Evolutionary conservation across 2,888 invertebrate species (phyloP), one percentile per base, ranked within the genome.

Genomic region (Stratiomys singularior): DNA sequence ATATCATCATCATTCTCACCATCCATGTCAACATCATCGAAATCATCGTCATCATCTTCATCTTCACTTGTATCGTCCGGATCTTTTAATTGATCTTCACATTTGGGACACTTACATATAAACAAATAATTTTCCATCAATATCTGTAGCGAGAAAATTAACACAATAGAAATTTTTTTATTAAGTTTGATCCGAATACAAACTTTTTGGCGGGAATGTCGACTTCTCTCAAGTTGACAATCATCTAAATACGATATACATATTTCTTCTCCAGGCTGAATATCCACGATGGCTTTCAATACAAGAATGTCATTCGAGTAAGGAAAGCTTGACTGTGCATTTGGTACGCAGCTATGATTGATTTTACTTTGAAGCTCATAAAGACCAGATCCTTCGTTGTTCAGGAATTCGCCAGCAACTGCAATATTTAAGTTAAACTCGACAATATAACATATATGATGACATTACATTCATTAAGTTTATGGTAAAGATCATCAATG

Each of bases 301-400:
- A 92, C 92, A 78, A 96, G 87, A 77, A 91, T 90, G 80, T 93
- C 93, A 85, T 96, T 94, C 66, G 95, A 94, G 83, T 94, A 91
- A 0, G 94, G 93, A 85, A 97, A 98, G 25, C 93, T 91, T 0
- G 94, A 92, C 84, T 94, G 92, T 0, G 96, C 96, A 86, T 97
- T 98, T 0, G 98, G 97, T 0, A 89, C 86, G 84, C 98, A 98
- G 83, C 95, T 97, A 87, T 98, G 98, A 88, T 98, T 98, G 81
- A 94, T 93, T 60, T 93, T 90, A 84, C 97, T 96, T 85, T 98
- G 97, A n/a, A 94, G 84, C 27, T 89, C 86, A 86, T 93, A 98
- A 0, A 98, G 88, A 0, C 95, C 98, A 0, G 96, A 95, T 0
- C 98, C 98, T 89, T 98, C 98, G 81, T 93, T 95, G 86, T 97